phyloP scores from a whole-genome alignment of 2,888 invertebrate species.

The Dynastes maya region DNA sequence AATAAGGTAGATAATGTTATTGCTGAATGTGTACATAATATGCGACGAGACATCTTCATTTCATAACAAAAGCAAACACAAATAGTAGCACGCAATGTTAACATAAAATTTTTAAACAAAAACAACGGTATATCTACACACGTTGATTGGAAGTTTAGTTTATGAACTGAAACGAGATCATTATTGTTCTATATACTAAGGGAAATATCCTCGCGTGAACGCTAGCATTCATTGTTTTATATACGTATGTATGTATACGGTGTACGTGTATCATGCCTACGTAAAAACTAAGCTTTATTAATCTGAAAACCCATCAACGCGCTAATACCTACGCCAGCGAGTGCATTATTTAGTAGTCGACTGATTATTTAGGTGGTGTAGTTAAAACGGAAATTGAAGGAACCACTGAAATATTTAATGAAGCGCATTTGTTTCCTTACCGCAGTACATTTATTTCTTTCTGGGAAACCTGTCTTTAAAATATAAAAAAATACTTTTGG shows the following conservation, averaged over 20 bases:
- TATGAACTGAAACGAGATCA: background rate
- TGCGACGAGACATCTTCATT: background rate
- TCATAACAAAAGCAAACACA: background rate
- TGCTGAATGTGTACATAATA: too few species aligned
- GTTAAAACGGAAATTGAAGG: slow-evolving; percentile 21
- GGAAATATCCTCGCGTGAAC: background rate
- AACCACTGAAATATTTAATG: slow-evolving; percentile 19
- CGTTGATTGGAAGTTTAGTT: background rate
- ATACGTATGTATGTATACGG: background rate
- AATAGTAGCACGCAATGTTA: background rate
- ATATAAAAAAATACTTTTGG: too few species aligned
- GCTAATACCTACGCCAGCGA: background rate
- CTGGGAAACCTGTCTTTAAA: background rate
- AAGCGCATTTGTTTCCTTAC: background rate
- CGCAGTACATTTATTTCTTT: background rate
- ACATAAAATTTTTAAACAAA: background rate
- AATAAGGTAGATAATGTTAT: too few species aligned
- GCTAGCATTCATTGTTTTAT: background rate
- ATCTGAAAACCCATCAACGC: background rate
- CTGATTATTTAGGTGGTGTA: background rate
- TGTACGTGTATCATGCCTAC: background rate
- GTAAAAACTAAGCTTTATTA: background rate
- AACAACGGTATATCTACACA: too few species aligned
- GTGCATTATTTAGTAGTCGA: background rate
- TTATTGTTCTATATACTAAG: background rate